Evolutionary conservation across 2,888 invertebrate genomes (phyloP), one percentile per base, ranked within the genome.

Genomic region (Melitaea athalia): DNA sequence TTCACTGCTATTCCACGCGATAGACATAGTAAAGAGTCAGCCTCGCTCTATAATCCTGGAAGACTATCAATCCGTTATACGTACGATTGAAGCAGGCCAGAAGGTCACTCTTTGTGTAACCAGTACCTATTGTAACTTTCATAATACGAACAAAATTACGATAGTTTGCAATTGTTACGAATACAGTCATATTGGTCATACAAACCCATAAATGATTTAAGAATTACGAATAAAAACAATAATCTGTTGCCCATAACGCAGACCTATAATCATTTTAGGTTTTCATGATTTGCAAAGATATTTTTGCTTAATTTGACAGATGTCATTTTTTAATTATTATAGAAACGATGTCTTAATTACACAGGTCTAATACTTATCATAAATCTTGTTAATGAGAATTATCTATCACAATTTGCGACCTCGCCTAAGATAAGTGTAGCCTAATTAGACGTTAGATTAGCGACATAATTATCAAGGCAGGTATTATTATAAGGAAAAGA

Each of bases 81-180:
- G 66, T 59, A 53, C 66, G 47, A 55, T 66, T 62, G 62, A 55
- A 67, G 31, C 38, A 42, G 70, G 70, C 68, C 70, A 70, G 50
- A 64, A 63, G 68, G 68, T 70, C 70, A 70, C 47, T 47, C 70
- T 70, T 70, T 70, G 68, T 70, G 68, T 65, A 68, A 68, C 68
- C 65, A 52, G 70, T 63, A n/a, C n/a, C n/a, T n/a, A 70, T 55
- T 70, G 68, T 70, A 68, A 49, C 55, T 66, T 68, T 71, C 71
- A 68, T 71, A 71, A 71, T 63, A 68, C 68, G 53, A 55, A 60
- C 53, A 60, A 68, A 68, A 65, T 68, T 65, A 71, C 71, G 65
- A 65, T 66, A 43, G 64, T 68, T 50, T 59, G 52, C 24, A 59
- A 60, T 52, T 24, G 59, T 63, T 64, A 60, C 68, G 65, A 68